Base-by-base conservation (phyloP, 1,140 invertebrate genomes). In the Galendromus occidentalis region DNA sequence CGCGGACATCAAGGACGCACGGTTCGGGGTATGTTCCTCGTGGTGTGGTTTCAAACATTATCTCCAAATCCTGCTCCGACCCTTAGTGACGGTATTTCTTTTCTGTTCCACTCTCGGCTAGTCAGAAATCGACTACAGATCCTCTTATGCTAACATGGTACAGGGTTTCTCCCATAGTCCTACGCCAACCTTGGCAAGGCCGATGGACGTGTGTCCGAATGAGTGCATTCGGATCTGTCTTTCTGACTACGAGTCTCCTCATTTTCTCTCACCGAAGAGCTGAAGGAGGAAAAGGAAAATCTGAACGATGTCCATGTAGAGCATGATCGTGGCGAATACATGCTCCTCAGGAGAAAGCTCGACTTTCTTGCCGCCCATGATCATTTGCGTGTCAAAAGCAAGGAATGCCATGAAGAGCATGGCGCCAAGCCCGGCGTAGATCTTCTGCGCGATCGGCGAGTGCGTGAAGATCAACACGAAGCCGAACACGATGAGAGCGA, bases 381-480 rank as follows among this genome's bases (percentile, higher is more conserved):
- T 78, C 72, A 80, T 79, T 75, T 85, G 84, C 1, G 83, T 80
- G 70, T 86, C 83, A 69, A 80, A 82, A 44, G 82, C 79, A 66
- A 85, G 72, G 70, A 82, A 85, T 79, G 82, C 74, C 67, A 74
- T 73, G 64, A 67, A 67, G 65, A 69, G 66, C 41, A 65, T 28
- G 66, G 65, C 30, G 64, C 45, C 42, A 25, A 20, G 51, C 5
- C 42, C 39, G n/a, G 0, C 22, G 12, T 64, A 51, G 22, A 80
- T 44, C 7, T 74, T 67, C 5, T 74, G 68, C 63, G 78, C 66
- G 30, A 73, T 67, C 22, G 47, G 67, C 33, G 72, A 69, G 20
- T 70, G 65, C 0, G 72, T 74, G 59, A 76, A 76, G 1, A 73
- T 69, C 25, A 76, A 71, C 18, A 77, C 69, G 22, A 80, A 70